Evolutionary conservation across 2,888 invertebrate genomes (phyloP).

Genomic region (Euplagia quadripunctaria): DNA sequence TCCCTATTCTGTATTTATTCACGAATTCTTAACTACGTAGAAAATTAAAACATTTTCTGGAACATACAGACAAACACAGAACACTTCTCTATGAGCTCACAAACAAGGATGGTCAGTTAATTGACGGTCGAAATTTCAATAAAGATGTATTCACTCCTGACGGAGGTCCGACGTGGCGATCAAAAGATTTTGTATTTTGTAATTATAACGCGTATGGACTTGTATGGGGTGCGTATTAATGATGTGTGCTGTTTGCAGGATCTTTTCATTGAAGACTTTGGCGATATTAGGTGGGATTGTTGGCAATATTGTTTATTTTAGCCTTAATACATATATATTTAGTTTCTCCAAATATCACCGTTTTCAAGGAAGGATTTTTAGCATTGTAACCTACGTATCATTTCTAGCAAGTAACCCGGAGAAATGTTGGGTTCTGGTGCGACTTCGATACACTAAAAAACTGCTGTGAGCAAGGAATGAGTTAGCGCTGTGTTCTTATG

Average conservation of each 20-base stretch:
- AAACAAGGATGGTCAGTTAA: slow-evolving; percentile 66
- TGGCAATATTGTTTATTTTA: background rate
- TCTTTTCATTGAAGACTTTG: background rate
- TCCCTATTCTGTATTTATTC: too few species aligned
- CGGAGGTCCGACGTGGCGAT: slow-evolving; percentile 75
- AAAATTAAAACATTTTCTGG: too few species aligned
- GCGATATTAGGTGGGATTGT: slow-evolving; percentile 16
- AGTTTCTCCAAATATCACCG: background rate
- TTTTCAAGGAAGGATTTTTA: background rate
- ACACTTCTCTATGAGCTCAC: slow-evolving; percentile 6
- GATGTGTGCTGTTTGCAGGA: slow-evolving; percentile 28
- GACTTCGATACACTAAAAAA: too few species aligned
- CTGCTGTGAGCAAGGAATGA: too few species aligned
- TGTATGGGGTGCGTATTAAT: slow-evolving; percentile 54
- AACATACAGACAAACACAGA: slow-evolving; percentile 28
- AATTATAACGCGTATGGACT: slow-evolving; percentile 58
- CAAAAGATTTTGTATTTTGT: slow-evolving; percentile 70
- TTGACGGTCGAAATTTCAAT: slow-evolving; percentile 79
- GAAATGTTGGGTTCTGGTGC: too few species aligned
- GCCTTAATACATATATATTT: background rate
- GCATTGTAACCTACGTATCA: too few species aligned
- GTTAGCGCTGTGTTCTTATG: too few species aligned
- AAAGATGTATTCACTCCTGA: slow-evolving; percentile 72
- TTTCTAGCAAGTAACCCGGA: too few species aligned
- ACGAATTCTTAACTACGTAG: too few species aligned